Evolutionary conservation across 2,113 vertebrate species (phyloP).

Genomic region (Microcebus jonahi): DNA sequence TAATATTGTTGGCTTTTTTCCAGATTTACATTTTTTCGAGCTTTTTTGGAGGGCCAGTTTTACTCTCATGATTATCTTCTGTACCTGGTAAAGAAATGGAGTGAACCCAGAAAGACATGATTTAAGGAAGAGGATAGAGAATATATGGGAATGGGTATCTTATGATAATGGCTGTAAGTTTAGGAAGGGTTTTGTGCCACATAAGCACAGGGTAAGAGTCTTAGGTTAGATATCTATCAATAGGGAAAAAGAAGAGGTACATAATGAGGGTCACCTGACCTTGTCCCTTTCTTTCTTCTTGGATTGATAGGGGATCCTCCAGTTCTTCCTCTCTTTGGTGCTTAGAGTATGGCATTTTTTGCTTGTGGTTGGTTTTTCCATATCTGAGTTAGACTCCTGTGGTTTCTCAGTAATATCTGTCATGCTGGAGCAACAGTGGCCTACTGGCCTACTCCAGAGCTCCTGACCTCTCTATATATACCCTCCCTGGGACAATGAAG

Average conservation of each 20-base stretch:
- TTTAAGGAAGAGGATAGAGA: neutral
- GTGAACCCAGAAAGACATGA: neutral
- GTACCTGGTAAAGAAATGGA: neutral
- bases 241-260: neutral
- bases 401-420: neutral
- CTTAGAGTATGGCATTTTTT: fast-evolving
- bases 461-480: neutral
- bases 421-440: neutral
- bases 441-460: too few species aligned
- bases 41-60: fast-evolving
- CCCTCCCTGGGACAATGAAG: neutral
- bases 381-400: fast-evolving
- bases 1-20: fast-evolving
- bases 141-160: neutral
- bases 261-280: neutral
- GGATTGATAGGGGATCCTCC: fast-evolving
- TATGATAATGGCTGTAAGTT: neutral
- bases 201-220: neutral
- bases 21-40: fast-evolving
- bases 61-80: fast-evolving
- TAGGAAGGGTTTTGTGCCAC: neutral
- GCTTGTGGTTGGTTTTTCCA: fast-evolving
- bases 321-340: fast-evolving
- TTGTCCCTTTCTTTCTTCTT: fast-evolving
- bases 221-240: too few species aligned